Conservation (phyloP, 2,113 vertebrate species). For the Scomber scombrus region DNA sequence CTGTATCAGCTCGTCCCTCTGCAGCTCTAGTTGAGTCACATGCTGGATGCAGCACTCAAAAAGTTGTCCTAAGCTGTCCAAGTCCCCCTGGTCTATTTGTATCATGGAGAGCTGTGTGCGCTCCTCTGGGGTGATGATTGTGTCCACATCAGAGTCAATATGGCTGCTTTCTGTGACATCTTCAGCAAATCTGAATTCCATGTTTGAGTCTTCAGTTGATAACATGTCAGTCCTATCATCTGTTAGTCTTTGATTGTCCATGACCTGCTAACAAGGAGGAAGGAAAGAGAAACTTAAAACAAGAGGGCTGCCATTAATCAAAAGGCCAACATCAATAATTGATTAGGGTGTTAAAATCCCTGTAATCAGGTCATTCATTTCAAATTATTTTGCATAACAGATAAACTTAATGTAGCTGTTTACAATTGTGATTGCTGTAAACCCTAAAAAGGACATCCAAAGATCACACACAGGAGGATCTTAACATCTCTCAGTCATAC, state of each 20-base stretch:
- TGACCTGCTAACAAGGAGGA: constrained; percentile 21
- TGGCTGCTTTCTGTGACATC: neutral
- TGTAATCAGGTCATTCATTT: neutral
- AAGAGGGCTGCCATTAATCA: constrained; percentile 15
- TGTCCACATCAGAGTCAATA: constrained; percentile 23
- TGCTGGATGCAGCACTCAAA: constrained; percentile 85
- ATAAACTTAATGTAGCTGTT: neutral
- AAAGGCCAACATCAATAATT: constrained; percentile 1
- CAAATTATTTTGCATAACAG: constrained; percentile 19
- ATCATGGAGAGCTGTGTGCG: neutral
- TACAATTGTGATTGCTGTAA: neutral
- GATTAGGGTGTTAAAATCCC: constrained; percentile 4
- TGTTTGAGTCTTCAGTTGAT: constrained; percentile 24
- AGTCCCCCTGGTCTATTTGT: constrained; percentile 17
- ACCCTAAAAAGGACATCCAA: neutral
- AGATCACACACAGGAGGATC: neutral
- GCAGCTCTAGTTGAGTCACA: constrained; percentile 86
- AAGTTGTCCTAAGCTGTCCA: constrained; percentile 55
- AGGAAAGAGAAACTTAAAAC: neutral
- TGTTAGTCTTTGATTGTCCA: constrained; percentile 51
- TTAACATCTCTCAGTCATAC: neutral
- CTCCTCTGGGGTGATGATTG: neutral
- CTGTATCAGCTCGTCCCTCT: constrained; percentile 85
- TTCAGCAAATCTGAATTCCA: neutral
- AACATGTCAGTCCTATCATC: constrained; percentile 4